Evolutionary conservation across 2,888 invertebrate species (phyloP).

Genomic region (Dolichopus griseipennis): DNA sequence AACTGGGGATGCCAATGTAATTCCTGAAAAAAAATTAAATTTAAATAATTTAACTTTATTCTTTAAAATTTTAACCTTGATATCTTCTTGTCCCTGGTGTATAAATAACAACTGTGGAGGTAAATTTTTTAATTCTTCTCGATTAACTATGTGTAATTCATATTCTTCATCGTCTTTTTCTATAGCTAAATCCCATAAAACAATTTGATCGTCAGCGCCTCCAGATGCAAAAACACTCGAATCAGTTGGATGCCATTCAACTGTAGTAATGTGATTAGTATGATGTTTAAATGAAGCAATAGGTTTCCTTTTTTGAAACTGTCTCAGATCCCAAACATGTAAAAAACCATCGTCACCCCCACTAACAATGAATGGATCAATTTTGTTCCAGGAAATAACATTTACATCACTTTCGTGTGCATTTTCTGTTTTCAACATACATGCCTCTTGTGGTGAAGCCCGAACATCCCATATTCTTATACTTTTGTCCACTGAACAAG

Average conservation of each 20-base stretch:
- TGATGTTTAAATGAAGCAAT: constrained; percentile 95
- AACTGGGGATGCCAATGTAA: constrained; percentile 97
- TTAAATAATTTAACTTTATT: not conserved
- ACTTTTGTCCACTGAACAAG: constrained; percentile 80
- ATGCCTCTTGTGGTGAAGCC: constrained; percentile 75
- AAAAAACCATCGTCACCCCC: constrained; percentile 94
- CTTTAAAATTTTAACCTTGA: constrained; percentile 50
- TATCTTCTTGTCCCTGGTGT: constrained; percentile 94
- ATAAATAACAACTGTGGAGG: constrained; percentile 96
- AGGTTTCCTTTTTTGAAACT: constrained; percentile 66
- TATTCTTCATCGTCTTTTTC: constrained; percentile 62
- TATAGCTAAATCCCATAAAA: constrained; percentile 92
- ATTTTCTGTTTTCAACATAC: constrained; percentile 76
- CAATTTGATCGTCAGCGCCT: constrained; percentile 91
- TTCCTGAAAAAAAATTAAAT: constrained; percentile 46
- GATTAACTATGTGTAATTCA: constrained; percentile 46
- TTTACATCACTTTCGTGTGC: constrained; percentile 92
- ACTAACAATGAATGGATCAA: constrained; percentile 82
- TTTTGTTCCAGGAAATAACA: constrained; percentile 93
- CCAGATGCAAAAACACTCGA: constrained; percentile 87
- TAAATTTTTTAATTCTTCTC: constrained; percentile 57
- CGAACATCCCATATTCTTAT: constrained; percentile 95
- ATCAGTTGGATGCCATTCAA: constrained; percentile 95
- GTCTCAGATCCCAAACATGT: constrained; percentile 91
- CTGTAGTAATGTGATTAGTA: constrained; percentile 82